Base-by-base conservation (phyloP, 2,888 invertebrate genomes). In the Pseudococcus jackbeardsleyi region DNA sequence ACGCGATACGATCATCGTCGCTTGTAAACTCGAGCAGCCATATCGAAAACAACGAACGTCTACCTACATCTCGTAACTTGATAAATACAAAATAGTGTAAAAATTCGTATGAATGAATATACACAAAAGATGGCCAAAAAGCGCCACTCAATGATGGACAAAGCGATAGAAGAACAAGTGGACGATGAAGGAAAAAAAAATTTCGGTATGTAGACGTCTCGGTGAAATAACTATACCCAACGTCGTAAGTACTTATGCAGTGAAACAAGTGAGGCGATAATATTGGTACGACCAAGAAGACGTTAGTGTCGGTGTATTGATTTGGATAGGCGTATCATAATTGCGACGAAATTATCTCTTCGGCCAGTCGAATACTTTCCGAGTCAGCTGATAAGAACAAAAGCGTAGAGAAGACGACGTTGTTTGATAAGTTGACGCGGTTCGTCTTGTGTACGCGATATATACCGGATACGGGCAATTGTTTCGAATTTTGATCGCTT, bases 381-480 rank as follows among this genome's bases (percentile, higher is more conserved):
- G 72, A 86, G 77, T 64, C 72, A 77, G 77, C 72, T 86, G 86
- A 86, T 86, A 72, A 86, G 86, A 86, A 86, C 86, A 86, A 86
- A 86, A 72, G 68, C 59, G 11, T 12, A 26, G 86, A 86, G 22
- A 19, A 42, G 86, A 22, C 42, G 86, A 68, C 86, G 64, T 68
- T 86, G 77, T 77, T 48, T 86, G 46, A 85, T 46, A 86, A 86
- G 86, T 64, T 86, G 86, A 86, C 72, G 86, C 48, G 86, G 7
- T 72, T 72, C 68, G 68, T 72, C 68, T 72, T 12, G 15, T 17
- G 17, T 59, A 59, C 7, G 5, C 59, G 6, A 59, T 12, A 33
- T 33, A 72, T 12, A 72, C 68, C 68, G 68, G 68, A 72, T 72
- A 72, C 68, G 68, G 6, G 68, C 12, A 72, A 72, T 72, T 72